Percentiles rank a stretch among this genome's conserved stretches.
Conservation (phyloP, 1,140 invertebrate species). For the Aleiodes sp. region DNA sequence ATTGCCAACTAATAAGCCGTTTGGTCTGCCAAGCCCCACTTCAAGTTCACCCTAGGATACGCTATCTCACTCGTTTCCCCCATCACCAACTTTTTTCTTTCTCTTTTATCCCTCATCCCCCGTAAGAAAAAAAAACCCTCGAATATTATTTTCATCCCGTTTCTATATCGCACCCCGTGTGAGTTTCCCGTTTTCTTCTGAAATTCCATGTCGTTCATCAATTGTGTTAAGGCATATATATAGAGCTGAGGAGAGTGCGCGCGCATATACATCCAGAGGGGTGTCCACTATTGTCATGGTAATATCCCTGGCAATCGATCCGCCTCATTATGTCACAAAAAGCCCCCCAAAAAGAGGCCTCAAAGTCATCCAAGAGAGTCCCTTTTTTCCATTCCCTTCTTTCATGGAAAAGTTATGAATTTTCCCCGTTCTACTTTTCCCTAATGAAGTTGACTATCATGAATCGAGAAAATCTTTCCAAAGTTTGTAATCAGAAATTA, state of each 20-base stretch:
- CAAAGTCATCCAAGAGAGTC: conserved; percentile 15
- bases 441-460: background rate
- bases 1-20: conserved; percentile 56
- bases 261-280: conserved; percentile 42
- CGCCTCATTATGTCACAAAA: conserved; percentile 59
- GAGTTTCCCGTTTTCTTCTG: conserved; percentile 56
- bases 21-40: conserved; percentile 37
- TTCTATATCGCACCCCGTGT: conserved; percentile 34
- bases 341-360: conserved; percentile 45
- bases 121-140: background rate
- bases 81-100: background rate
- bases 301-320: conserved; percentile 60
- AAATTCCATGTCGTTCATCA: conserved; percentile 62
- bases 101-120: conserved; percentile 3
- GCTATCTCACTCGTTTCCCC: conserved; percentile 22
- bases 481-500: too few relatives aligned
- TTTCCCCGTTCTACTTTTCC: background rate
- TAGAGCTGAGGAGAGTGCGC: conserved; percentile 31
- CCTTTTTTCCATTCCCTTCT: conserved; percentile 47
- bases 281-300: conserved; percentile 59
- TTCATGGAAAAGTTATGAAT: conserved; percentile 51
- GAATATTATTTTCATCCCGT: conserved; percentile 28
- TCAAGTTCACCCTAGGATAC: conserved; percentile 21
- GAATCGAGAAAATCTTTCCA: too few relatives aligned
- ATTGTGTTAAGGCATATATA: conserved; percentile 54